Evolutionary conservation across 2,888 invertebrate species (phyloP), one percentile per base, ranked within the genome.

Genomic region (Platycheirus rosarum): DNA sequence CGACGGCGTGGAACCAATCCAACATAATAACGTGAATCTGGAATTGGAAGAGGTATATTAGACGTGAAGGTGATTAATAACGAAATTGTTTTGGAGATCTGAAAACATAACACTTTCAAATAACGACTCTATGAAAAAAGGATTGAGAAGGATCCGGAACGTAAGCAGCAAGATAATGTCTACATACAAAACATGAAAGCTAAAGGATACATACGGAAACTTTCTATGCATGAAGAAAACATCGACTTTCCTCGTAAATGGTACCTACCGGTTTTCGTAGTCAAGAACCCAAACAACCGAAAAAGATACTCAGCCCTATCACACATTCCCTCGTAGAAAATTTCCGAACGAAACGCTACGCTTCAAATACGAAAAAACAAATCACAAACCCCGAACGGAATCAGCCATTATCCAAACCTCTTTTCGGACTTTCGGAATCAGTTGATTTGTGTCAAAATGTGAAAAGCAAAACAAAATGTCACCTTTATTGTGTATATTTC

Each of bases 221-320:
- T 85, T 0, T 26, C 5, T 6, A 9, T 9, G 7, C 9, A 18
- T 4, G 79, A 85, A 62, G 13, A 55, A 3, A 14, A 44, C 9
- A 40, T 0, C 0, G 8, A 48, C 4, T 49, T 35, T 13, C 53
- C 68, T 1, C 68, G 78, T 16, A 85, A 66, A 44, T 87, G 87
- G 87, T 86, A 86, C 40, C 32, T 87, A 6, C 87, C 87, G 82
- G 76, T 84, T n/a, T 85, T 84, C 46, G 46, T 20, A 14, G 85
- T 84, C 2, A 70, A 8, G 8, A 85, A 87, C 49, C 85, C 86
- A 6, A 87, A 87, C 18, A 87, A 44, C 85, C 85, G 13, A 80
- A 85, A 11, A 84, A 85, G 60, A 69, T 86, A 1, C 75, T 87
- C n/a, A n/a, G n/a, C n/a, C n/a, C n/a, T n/a, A n/a, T n/a, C n/a